Evolutionary conservation across 1,140 invertebrate genomes (phyloP).

Genomic region (Camponotus vicinus): DNA sequence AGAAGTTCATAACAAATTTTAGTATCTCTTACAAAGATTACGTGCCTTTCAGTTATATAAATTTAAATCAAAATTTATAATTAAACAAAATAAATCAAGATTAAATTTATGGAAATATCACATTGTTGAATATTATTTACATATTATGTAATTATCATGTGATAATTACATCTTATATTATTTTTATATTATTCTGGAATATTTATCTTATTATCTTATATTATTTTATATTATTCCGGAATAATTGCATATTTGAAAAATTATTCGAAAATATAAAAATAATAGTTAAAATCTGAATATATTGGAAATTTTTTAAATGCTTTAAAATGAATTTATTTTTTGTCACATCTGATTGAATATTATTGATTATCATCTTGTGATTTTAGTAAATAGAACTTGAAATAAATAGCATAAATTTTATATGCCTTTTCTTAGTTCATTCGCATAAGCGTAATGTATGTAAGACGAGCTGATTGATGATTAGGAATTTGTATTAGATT

Average conservation of each 20-base stretch:
- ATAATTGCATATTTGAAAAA: not conserved
- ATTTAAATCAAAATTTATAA: constrained; percentile 3
- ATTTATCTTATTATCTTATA: not conserved
- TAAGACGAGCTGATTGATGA: constrained; percentile 7
- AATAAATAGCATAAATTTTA: not conserved
- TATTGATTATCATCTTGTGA: not conserved
- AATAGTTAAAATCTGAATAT: not conserved
- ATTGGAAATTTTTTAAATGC: not conserved
- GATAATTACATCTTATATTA: not conserved
- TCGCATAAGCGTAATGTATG: not conserved
- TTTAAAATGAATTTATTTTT: not conserved
- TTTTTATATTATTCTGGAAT: not conserved
- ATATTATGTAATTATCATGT: not conserved
- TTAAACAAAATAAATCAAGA: not conserved
- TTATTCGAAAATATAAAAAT: not conserved
- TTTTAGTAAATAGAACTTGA: not conserved
- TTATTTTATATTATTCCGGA: too few species aligned
- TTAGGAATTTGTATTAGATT: constrained; percentile 40
- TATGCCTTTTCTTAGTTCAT: not conserved
- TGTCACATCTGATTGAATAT: not conserved
- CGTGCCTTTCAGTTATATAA: not conserved
- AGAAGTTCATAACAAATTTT: not conserved
- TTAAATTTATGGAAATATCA: not conserved
- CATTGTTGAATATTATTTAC: not conserved
- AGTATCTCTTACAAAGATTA: not conserved